Conservation (phyloP, 2,888 invertebrate genomes). For the Pecten maximus region DNA sequence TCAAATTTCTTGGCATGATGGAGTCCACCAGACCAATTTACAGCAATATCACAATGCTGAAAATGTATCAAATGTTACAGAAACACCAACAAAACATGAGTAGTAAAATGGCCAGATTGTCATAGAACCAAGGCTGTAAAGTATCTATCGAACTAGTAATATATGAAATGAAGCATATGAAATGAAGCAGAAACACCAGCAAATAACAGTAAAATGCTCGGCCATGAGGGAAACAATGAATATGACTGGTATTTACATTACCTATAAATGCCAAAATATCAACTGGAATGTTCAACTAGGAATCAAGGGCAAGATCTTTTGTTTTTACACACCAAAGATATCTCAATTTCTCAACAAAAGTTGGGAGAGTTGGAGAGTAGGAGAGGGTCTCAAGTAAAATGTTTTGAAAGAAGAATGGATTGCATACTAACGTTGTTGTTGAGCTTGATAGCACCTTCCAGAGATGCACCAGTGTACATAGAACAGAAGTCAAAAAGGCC, state of each 20-base stretch:
- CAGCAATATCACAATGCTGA: conserved; percentile 92
- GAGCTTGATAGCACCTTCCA: conserved; percentile 97
- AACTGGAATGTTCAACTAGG: too few relatives aligned
- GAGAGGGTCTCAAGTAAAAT: not conserved
- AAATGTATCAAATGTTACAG: conserved; percentile 51
- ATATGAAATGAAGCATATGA: not conserved
- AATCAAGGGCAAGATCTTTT: too few relatives aligned
- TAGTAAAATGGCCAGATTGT: not conserved
- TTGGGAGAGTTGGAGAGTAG: too few relatives aligned
- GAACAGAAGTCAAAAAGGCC: conserved; percentile 98
- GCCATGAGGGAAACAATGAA: too few relatives aligned
- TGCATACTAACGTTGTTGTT: conserved; percentile 88
- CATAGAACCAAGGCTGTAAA: too few relatives aligned
- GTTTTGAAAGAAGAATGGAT: not conserved
- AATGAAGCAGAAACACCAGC: not conserved
- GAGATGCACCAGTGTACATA: conserved; percentile 98
- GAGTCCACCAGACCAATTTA: conserved; percentile 99
- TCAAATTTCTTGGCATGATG: conserved; percentile 99
- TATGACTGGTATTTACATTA: too few relatives aligned
- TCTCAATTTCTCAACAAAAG: not conserved
- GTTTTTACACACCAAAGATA: too few relatives aligned
- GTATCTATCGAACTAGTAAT: too few relatives aligned
- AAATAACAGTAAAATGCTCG: not conserved
- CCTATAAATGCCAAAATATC: too few relatives aligned
- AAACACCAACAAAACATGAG: not conserved